Evolutionary conservation across 2,888 invertebrate species (phyloP), one percentile per base, ranked within the genome.

Genomic region (Sepioteuthis lessoniana): DNA sequence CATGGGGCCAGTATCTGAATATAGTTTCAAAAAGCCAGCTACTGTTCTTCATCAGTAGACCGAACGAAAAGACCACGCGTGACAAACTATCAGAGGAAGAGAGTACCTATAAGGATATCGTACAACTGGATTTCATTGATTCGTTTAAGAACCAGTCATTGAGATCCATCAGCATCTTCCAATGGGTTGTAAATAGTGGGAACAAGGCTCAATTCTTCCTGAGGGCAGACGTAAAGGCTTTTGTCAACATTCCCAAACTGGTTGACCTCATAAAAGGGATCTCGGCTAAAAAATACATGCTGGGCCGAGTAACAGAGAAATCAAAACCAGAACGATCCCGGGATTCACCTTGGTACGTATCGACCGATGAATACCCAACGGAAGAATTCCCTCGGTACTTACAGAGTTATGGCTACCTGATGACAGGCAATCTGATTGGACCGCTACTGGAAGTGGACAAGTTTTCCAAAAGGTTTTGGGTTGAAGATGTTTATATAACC

Each of bases 401-500:
- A 25, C 90, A 90, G 25, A 90, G 90, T 25, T 90, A 37, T 25
- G 35, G 35, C 4, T 90, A 90, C 38, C 38, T 90, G 4, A 90
- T 90, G 90, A 90, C 35, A 16, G 90, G 90, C 3, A 35, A 90
- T 90, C 25, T 90, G 37, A 90, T 90, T 4, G 3, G 1, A 38
- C 5, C 35, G 0, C 13, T 90, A 35, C 16, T 90, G 16, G 35
- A 90, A 38, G 35, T 16, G 7, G 35, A 35, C 35, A 38, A 19
- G 21, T 16, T 21, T 19, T 13, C 21, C 1, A 35, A 35, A 21
- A 19, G 35, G 8, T 35, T 90, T 37, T 90, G 90, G 90, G 31
- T 90, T 8, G 90, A 90, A 90, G 90, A 90, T 90, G 90, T 90
- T 16, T 90, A 90, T n/a, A 38, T 90, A 21, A 90, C 90, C 19